Evolutionary conservation across 92 coral and sea anemone genomes (phyloP), one percentile per base, ranked within the genome.

Genomic region (Ricordea florida): DNA sequence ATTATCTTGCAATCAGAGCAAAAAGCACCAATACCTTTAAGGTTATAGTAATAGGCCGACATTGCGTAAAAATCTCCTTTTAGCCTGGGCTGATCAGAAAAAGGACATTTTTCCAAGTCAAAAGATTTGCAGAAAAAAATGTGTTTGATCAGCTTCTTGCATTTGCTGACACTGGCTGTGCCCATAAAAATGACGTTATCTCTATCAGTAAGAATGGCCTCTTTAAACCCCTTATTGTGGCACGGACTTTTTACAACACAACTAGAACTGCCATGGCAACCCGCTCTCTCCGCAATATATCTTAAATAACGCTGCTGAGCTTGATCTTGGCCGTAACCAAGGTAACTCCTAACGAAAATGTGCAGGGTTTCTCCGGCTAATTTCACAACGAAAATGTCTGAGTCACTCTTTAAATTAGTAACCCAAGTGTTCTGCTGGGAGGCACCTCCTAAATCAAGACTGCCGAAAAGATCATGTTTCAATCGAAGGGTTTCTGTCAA

Each of bases 371-470:
- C 43, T 8, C 81, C 81, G 5, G 58, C 74, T 5, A 81, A 24
- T 4, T 41, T 22, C 17, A 72, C 30, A 2, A 11, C 56, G 1
- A 59, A 49, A 18, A 40, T 46, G 11, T 56, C 36, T 10, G 62
- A 10, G 5, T 14, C 16, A 3, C 13, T 27, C 28, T 56, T 56
- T 5, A 11, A 1, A 9, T 27, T 48, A 9, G 57, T 57, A 62
- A 61, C 30, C 49, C 73, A 81, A 3, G 81, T 16, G 65, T 81
- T 81, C 33, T 81, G 87, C 18, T 55, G 49, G 1, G 87, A 81
- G 3, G 87, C 87, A 29, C 87, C 87, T 2, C 87, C 87, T 53
- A 81, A 48, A 21, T 81, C 87, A 7, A 81, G 36, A 9, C 67
- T 26, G 1, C 77, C 78, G 23, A 10, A 66, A 4, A 51, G 29